A percentile compares a stretch with the other conserved stretches of the same genome.
These are phyloP conservation scores for Collichthys lucidus DNA, from an alignment of 2,113 vertebrate genomes.

Conservation along the genomic window DNA sequence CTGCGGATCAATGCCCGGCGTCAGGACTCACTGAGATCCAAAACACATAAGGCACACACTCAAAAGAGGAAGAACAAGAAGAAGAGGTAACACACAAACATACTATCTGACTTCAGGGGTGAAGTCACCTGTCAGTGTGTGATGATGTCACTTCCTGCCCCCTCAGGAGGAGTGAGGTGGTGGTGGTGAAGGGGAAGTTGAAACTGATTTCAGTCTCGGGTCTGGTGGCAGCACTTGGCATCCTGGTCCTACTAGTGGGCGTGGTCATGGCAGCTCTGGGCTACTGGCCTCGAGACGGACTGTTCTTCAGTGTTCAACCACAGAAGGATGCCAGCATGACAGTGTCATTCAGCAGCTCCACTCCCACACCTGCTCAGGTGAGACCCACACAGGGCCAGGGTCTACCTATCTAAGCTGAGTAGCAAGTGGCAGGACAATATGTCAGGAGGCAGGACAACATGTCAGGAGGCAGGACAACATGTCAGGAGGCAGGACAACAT, in stretches of 20 bases:
- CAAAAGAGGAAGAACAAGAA: slow-evolving; percentile 90
- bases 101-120: background rate
- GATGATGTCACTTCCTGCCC: slow-evolving; percentile 13
- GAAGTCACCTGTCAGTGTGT: background rate
- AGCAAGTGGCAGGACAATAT: background rate
- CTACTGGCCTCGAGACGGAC: slow-evolving; percentile 92
- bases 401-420: background rate
- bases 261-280: slow-evolving; percentile 92
- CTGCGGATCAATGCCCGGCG: slow-evolving; percentile 94
- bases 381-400: background rate
- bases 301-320: slow-evolving; percentile 48
- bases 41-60: slow-evolving; percentile 85
- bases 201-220: slow-evolving; percentile 93
- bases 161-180: slow-evolving; percentile 89
- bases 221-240: slow-evolving; percentile 90
- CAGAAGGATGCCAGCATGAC: slow-evolving; percentile 43
- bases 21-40: slow-evolving; percentile 90
- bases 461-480: background rate
- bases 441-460: background rate
- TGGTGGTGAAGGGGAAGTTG: slow-evolving; percentile 95
- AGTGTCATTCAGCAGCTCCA: slow-evolving; percentile 6
- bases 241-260: slow-evolving; percentile 92
- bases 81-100: slow-evolving; percentile 79
- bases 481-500: no score
- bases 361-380: slow-evolving; percentile 37